Conservation (phyloP, 2,888 invertebrate genomes). For the Cepaea hortensis region DNA sequence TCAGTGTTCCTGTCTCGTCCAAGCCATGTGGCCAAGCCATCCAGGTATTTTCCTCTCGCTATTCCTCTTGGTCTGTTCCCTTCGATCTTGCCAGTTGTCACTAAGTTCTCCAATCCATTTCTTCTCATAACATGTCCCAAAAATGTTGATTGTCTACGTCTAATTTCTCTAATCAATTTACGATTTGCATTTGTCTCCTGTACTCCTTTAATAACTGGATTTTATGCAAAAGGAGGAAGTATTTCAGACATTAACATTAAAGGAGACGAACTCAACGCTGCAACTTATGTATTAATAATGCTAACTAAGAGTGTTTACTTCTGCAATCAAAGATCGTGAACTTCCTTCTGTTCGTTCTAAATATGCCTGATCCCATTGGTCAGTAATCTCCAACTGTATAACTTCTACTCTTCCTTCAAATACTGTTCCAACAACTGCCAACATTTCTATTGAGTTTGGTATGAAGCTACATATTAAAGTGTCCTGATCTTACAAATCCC, state of each 20-base stretch:
- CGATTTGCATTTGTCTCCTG: too few species aligned
- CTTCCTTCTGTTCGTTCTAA: background rate
- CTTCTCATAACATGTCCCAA: too few species aligned
- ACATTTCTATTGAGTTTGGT: conserved; percentile 8
- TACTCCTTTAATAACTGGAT: conserved; percentile 53
- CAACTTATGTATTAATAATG: conserved; percentile 51
- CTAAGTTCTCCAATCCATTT: too few species aligned
- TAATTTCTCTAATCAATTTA: too few species aligned
- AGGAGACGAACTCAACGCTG: conserved; percentile 66
- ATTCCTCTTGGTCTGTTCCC: too few species aligned
- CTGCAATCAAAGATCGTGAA: background rate
- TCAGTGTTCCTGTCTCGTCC: too few species aligned
- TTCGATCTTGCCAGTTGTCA: too few species aligned
- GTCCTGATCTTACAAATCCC: conserved; percentile 28
- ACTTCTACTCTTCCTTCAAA: conserved; percentile 50
- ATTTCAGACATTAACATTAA: conserved; percentile 63
- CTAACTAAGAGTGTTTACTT: conserved; percentile 30
- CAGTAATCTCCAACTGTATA: conserved; percentile 42
- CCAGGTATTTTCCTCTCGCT: too few species aligned
- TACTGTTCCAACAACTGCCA: conserved; percentile 48
- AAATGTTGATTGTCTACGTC: too few species aligned
- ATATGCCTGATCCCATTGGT: background rate
- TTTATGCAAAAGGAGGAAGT: conserved; percentile 57
- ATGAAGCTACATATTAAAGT: conserved; percentile 40
- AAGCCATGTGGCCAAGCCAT: too few species aligned